Evolutionary conservation across 2,113 vertebrate species (phyloP).

Genomic region (Neotragus moschatus): DNA sequence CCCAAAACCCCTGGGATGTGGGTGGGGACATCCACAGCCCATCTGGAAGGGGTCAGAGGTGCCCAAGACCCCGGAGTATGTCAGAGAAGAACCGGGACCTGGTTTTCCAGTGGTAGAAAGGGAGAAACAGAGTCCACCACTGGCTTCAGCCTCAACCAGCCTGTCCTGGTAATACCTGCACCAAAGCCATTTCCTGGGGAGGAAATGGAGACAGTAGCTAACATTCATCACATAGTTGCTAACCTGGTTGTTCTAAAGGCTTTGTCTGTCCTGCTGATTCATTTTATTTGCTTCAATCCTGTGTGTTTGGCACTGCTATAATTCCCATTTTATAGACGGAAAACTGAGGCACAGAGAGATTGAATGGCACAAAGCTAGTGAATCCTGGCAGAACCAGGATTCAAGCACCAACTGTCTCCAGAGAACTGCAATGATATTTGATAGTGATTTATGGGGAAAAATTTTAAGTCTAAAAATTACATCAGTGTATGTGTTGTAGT

Average conservation of each 20-base stretch:
- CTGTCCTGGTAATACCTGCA: background rate
- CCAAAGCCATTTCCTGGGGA: background rate
- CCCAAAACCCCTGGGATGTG: background rate
- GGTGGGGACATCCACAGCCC: no score
- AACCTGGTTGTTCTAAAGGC: background rate
- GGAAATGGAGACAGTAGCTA: background rate
- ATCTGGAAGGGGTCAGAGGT: background rate
- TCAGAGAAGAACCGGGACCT: background rate
- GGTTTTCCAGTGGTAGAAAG: background rate
- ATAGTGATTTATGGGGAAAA: background rate
- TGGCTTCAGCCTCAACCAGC: background rate
- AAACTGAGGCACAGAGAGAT: background rate
- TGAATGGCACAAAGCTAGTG: background rate
- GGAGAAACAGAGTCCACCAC: background rate
- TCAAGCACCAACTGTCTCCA: background rate
- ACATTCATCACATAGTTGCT: background rate
- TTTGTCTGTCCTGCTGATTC: background rate
- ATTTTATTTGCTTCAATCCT: background rate
- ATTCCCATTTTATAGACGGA: background rate
- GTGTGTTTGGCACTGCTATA: background rate
- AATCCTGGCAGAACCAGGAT: background rate
- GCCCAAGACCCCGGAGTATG: background rate
- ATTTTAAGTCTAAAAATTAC: background rate
- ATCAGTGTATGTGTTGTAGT: background rate
- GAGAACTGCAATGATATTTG: background rate